Percentiles rank a stretch among this genome's conserved stretches.
These are phyloP conservation scores for Belgica antarctica DNA, from an alignment of 2,888 invertebrate species.

Conservation along the genomic window DNA sequence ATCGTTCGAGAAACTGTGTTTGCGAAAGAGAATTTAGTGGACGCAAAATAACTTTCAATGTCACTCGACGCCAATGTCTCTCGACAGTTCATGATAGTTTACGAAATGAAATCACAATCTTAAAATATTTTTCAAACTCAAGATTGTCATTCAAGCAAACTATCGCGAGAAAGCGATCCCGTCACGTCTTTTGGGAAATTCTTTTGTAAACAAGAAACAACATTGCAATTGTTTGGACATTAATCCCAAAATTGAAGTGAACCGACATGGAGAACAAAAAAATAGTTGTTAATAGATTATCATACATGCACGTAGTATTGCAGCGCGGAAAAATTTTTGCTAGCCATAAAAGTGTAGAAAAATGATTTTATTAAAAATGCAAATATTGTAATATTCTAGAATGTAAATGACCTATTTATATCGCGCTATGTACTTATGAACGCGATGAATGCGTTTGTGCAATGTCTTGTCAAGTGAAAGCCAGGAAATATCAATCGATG, in stretches of 20 bases:
- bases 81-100: constrained; percentile 25
- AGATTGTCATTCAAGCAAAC: not conserved
- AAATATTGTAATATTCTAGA: constrained; percentile 32
- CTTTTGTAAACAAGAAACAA: not conserved
- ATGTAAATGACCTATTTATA: constrained; percentile 42
- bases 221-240: too few relatives aligned
- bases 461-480: not conserved
- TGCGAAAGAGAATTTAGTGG: not conserved
- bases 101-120: not conserved
- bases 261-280: too few relatives aligned
- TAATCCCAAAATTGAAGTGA: too few relatives aligned
- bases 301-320: constrained; percentile 33
- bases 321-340: too few relatives aligned
- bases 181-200: not conserved
- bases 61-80: not conserved
- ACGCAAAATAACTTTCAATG: constrained; percentile 3
- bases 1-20: not conserved
- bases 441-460: constrained; percentile 12
- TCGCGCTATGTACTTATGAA: not conserved
- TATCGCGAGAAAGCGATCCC: not conserved
- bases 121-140: not conserved
- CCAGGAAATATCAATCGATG: too few relatives aligned
- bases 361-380: constrained; percentile 31
- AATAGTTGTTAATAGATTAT: too few relatives aligned
- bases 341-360: too few relatives aligned